Conservation (phyloP, 2,888 invertebrate species). For the Chrysolina americana region DNA sequence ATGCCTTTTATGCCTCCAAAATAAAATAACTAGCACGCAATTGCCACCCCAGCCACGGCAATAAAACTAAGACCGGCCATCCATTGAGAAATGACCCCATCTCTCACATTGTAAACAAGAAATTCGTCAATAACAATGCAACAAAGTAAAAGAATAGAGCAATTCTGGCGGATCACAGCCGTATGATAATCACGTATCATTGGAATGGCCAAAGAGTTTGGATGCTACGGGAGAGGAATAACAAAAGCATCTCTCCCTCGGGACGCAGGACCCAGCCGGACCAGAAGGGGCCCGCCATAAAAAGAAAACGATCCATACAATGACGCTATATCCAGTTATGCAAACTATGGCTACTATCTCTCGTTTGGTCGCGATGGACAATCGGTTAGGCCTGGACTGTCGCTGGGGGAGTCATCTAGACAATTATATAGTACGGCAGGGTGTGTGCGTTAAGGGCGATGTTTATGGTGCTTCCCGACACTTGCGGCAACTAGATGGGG, state of each 20-base stretch:
- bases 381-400: conserved; percentile 66
- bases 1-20: conserved; percentile 35
- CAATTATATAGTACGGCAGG: conserved; percentile 65
- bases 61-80: conserved; percentile 12
- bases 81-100: conserved; percentile 7
- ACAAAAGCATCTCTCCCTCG: conserved; percentile 42
- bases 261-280: conserved; percentile 44
- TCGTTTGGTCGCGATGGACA: conserved; percentile 66
- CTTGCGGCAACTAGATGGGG: conserved; percentile 66
- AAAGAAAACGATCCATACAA: conserved; percentile 66
- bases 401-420: conserved; percentile 64
- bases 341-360: conserved; percentile 68
- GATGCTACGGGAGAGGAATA: conserved; percentile 37
- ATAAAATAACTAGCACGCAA: conserved; percentile 40
- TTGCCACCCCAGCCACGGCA: conserved; percentile 4
- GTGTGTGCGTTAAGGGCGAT: conserved; percentile 64
- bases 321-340: conserved; percentile 67
- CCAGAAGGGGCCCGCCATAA: conserved; percentile 64
- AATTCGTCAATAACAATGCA: conserved; percentile 41
- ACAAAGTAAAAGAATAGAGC: conserved; percentile 54
- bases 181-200: conserved; percentile 68
- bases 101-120: conserved; percentile 29
- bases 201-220: conserved; percentile 60
- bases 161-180: conserved; percentile 49
- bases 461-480: conserved; percentile 65